A percentile compares a stretch with the other conserved stretches of the same genome.
Evolutionary conservation across 2,113 vertebrate genomes (phyloP).

Genomic region (Phoenicopterus ruber): DNA sequence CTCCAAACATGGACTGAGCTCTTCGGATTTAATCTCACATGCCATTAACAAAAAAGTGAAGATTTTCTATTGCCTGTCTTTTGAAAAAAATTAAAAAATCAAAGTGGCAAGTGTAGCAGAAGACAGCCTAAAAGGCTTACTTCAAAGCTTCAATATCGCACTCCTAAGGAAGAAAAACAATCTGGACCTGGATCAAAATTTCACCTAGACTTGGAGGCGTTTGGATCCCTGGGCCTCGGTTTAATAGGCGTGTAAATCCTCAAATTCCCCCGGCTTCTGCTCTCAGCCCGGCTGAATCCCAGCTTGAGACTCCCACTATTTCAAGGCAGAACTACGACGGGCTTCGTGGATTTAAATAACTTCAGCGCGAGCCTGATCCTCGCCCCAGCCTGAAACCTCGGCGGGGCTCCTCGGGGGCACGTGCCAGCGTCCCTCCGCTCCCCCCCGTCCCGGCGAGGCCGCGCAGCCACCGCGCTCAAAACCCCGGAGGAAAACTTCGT

Average conservation of each 20-base stretch:
- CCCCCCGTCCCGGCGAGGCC: not conserved
- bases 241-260: not conserved
- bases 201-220: not conserved
- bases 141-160: not conserved
- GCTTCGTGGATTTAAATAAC: not conserved
- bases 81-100: not conserved
- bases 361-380: not conserved
- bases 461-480: fast-evolving
- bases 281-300: not conserved
- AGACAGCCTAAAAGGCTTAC: not conserved
- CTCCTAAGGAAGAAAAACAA: not conserved
- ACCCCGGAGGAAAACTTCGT: not conserved
- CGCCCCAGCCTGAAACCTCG: fast-evolving
- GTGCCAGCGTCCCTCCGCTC: not conserved
- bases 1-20: not conserved
- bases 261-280: not conserved
- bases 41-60: not conserved
- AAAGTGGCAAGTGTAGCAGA: not conserved
- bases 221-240: not conserved
- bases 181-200: not conserved
- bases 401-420: fast-evolving
- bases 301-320: not conserved
- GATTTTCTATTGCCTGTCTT: not conserved
- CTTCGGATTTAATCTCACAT: not conserved
- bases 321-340: not conserved